Evolutionary conservation across 2,113 vertebrate species (phyloP).

Genomic region (Isurus oxyrinchus): DNA sequence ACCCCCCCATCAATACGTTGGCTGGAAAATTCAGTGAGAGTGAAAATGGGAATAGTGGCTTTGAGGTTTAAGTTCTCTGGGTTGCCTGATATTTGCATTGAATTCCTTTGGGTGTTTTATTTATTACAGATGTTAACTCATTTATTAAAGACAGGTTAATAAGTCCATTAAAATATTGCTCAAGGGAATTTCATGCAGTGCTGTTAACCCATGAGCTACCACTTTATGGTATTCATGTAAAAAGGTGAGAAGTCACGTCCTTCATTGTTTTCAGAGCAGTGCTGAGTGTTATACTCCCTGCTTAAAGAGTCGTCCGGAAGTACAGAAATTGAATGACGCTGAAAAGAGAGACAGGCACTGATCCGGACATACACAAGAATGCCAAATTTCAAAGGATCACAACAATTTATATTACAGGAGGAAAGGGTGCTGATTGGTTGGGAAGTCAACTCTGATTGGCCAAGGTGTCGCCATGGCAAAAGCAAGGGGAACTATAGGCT

Average conservation of each 20-base stretch:
- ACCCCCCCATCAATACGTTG: not conserved
- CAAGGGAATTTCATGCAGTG: not conserved
- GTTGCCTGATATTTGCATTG: not conserved
- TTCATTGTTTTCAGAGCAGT: not conserved
- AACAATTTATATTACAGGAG: no score
- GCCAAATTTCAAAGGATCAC: no score
- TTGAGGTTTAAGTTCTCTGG: not conserved
- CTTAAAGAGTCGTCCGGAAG: not conserved
- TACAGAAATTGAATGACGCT: no score
- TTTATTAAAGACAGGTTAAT: not conserved
- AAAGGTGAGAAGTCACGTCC: not conserved
- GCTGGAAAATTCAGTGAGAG: not conserved
- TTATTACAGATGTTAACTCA: not conserved
- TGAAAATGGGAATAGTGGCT: not conserved
- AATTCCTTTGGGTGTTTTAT: not conserved
- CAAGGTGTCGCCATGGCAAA: no score
- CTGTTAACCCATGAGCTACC: not conserved
- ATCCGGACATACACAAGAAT: no score
- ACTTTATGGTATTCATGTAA: not conserved
- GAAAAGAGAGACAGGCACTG: no score
- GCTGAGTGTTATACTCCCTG: not conserved
- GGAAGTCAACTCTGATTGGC: no score
- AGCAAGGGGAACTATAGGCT: no score
- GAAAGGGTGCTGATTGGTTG: no score
- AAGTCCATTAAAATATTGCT: not conserved